A percentile compares a stretch with the other conserved stretches of the same genome.
These are phyloP conservation scores for Upupa epops DNA, from an alignment of 2,113 vertebrate species.

Conservation along the genomic window DNA sequence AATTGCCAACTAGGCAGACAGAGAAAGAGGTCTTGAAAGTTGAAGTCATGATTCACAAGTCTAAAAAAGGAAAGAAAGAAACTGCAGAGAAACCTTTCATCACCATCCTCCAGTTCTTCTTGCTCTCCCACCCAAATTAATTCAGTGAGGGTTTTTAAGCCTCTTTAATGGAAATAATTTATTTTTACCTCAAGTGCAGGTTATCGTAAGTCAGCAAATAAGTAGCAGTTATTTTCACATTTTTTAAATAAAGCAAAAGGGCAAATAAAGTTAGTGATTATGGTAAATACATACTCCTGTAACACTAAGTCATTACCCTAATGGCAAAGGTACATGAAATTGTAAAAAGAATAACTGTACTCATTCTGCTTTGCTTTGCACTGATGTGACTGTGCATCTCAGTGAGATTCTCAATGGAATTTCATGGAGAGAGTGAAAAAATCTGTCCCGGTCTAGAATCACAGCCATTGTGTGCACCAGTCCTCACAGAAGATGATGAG, in stretches of 20 bases:
- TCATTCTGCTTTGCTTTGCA: not conserved
- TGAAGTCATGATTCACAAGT: constrained; percentile 30
- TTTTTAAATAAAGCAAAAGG: not conserved
- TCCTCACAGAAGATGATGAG: not conserved
- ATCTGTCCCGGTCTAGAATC: not conserved
- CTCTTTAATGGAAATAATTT: not conserved
- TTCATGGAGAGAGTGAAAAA: not conserved
- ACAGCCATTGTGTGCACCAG: not conserved
- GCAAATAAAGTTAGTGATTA: not conserved
- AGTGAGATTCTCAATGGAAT: not conserved
- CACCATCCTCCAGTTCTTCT: constrained; percentile 45
- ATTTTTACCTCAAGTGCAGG: not conserved
- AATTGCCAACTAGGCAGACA: not conserved
- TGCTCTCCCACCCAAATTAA: constrained; percentile 37
- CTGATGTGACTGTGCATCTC: not conserved
- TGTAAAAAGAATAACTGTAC: not conserved
- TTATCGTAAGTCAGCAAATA: not conserved
- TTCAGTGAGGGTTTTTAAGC: not conserved
- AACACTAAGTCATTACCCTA: not conserved
- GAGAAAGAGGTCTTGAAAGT: constrained; percentile 9
- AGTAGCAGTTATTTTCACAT: not conserved
- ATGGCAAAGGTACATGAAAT: not conserved
- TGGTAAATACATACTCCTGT: not conserved
- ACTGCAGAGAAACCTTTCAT: constrained; percentile 10
- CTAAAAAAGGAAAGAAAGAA: constrained; percentile 16